Conservation (phyloP, 1,140 invertebrate genomes). For the Augochlora pura region DNA sequence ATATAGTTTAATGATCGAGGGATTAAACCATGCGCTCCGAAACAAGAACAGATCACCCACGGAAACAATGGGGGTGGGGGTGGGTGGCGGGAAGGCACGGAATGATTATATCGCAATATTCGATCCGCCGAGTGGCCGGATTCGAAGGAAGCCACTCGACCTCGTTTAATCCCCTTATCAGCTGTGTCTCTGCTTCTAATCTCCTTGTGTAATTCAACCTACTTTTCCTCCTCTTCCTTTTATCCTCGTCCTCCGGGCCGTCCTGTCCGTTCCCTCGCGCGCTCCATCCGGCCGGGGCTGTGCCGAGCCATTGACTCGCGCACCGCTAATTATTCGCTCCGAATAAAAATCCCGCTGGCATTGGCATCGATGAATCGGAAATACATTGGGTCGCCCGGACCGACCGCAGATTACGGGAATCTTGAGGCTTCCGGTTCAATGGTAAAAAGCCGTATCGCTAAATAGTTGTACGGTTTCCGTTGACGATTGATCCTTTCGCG, state of each 20-base stretch:
- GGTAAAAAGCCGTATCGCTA: slow-evolving; percentile 13
- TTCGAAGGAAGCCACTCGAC: slow-evolving; percentile 40
- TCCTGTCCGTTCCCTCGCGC: slow-evolving; percentile 3
- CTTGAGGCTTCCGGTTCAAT: slow-evolving; percentile 27
- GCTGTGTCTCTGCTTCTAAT: slow-evolving; percentile 34
- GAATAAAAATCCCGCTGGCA: slow-evolving; percentile 13
- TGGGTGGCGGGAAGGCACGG: neutral
- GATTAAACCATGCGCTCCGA: slow-evolving; percentile 4
- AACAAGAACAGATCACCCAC: slow-evolving; percentile 12
- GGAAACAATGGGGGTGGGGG: slow-evolving; percentile 4
- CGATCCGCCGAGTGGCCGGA: slow-evolving; percentile 19
- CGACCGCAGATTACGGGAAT: slow-evolving; percentile 28
- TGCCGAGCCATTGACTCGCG: neutral
- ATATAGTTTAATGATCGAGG: neutral
- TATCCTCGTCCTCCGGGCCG: neutral
- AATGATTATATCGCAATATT: slow-evolving; percentile 36
- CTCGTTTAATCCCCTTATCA: slow-evolving; percentile 49
- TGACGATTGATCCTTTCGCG: neutral
- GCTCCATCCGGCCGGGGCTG: neutral
- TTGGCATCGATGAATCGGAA: slow-evolving; percentile 15
- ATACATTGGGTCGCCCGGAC: slow-evolving; percentile 25
- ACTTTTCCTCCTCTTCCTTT: slow-evolving; percentile 6
- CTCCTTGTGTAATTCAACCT: slow-evolving; percentile 36
- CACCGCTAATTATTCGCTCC: slow-evolving; percentile 18
- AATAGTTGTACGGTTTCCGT: slow-evolving; percentile 15